Base-by-base conservation (phyloP, 2,888 invertebrate genomes). In the Phorcus lineatus region DNA sequence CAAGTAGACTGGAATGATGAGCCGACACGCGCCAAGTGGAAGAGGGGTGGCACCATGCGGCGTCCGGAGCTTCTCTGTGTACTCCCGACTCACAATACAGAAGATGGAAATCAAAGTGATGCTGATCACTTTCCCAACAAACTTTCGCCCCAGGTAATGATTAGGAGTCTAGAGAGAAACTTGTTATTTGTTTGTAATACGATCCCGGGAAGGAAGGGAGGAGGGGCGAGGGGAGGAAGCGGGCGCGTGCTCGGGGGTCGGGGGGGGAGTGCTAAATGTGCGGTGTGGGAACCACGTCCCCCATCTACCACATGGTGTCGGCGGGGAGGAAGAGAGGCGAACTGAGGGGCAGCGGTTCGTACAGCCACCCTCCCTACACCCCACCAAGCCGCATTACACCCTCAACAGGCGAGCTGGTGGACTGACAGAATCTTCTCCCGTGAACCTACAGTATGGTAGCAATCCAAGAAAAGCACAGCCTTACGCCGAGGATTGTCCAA, bases 211-310 rank as follows among this genome's bases (percentile, higher is more conserved):
- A 17, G 24, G 52, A 28, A 54, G 19, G 52, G 62, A 24, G 57
- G 13, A n/a, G 19, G 66, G 78, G 24, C 17, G 53, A 78, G 66
- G 78, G 24, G 53, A 52, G 66, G 66, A 16, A 24, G 28, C 22
- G 40, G 53, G 22, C 66, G 52, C 78, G 28, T 24, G 28, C 36
- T 47, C 55, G 77, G 28, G 77, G 57, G 16, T 31, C 24, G 53
- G 54, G 53, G 22, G 22, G 74, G 31, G 40, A 40, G 70, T 17
- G 31, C 40, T 28, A 40, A 40, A 16, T 28, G 19, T 13, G 17
- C 36, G 74, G 78, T 79, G 78, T 79, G 78, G 74, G 78, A 79
- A 79, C 70, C 54, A 13, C 19, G 17, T 54, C 74, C 70, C 74
- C 74, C 78, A 74, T 79, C 17, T 28, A 40, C 36, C 78, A 79